Conservation (phyloP, 2,888 invertebrate genomes). For the Chloroclysta siterata region DNA sequence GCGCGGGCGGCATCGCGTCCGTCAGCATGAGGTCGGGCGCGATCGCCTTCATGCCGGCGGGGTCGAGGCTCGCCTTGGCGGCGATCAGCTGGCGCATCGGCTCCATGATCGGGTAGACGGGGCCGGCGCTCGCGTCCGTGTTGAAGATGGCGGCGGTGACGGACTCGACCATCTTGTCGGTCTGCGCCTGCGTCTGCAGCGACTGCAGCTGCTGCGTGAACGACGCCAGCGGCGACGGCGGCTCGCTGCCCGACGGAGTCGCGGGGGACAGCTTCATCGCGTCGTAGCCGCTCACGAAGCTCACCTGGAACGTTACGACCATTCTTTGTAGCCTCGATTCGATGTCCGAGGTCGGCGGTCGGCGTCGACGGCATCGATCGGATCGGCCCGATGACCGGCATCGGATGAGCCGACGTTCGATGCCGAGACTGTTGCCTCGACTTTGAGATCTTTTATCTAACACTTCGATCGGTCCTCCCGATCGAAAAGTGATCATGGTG, state of each 20-base stretch:
- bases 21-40: constrained; percentile 67
- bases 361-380: too few relatives aligned
- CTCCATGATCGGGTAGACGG: constrained; percentile 50
- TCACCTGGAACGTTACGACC: constrained; percentile 53
- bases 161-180: constrained; percentile 82
- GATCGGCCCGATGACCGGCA: too few relatives aligned
- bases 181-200: constrained; percentile 79
- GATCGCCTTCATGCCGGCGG: constrained; percentile 66
- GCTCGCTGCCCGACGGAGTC: constrained; percentile 62
- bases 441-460: too few relatives aligned
- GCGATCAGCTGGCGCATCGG: constrained; percentile 69
- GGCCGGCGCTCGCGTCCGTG: constrained; percentile 61
- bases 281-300: constrained; percentile 72
- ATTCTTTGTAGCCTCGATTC: background rate
- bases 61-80: constrained; percentile 55
- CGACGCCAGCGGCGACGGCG: constrained; percentile 69
- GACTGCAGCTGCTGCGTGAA: constrained; percentile 80
- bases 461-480: too few relatives aligned
- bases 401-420: too few relatives aligned
- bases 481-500: too few relatives aligned
- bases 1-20: constrained; percentile 54
- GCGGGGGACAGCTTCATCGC: constrained; percentile 84
- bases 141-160: constrained; percentile 82
- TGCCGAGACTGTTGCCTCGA: too few relatives aligned
- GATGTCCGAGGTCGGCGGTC: background rate